These are phyloP conservation scores for Agonum fuliginosum DNA, from an alignment of 2,888 invertebrate species.

Conservation along the genomic window DNA sequence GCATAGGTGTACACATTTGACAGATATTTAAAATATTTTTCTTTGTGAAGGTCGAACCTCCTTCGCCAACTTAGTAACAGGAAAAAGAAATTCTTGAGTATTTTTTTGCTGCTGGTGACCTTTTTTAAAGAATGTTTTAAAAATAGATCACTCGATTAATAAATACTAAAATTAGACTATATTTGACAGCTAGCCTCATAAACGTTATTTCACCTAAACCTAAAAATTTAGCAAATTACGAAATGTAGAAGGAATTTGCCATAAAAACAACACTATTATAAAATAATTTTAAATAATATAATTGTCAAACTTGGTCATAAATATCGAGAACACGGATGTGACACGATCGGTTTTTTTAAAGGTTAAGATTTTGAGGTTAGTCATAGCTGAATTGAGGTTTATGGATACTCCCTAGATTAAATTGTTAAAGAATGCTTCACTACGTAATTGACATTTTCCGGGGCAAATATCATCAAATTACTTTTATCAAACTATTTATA, in stretches of 20 bases:
- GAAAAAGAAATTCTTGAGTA: not conserved
- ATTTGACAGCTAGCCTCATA: not conserved
- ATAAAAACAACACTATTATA: not conserved
- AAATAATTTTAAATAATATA: conserved; percentile 9
- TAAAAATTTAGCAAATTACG: not conserved
- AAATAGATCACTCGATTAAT: conserved; percentile 4
- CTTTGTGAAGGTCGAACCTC: not conserved
- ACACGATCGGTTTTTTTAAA: not conserved
- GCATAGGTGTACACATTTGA: not conserved
- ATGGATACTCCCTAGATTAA: no score
- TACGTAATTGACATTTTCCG: no score
- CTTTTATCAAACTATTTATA: no score
- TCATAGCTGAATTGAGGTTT: not conserved
- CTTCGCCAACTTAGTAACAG: not conserved
- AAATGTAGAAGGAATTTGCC: not conserved
- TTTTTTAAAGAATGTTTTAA: not conserved
- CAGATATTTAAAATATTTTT: not conserved
- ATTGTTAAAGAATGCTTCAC: no score
- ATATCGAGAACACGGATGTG: conserved; percentile 19
- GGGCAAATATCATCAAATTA: no score
- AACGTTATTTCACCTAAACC: not conserved
- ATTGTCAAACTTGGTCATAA: not conserved
- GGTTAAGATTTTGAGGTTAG: not conserved
- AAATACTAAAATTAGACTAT: not conserved
- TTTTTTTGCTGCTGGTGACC: not conserved